A percentile compares a stretch with the other conserved stretches of the same genome.
Conservation (phyloP, 2,797 vertebrate genomes). For the Selene dorsalis region DNA sequence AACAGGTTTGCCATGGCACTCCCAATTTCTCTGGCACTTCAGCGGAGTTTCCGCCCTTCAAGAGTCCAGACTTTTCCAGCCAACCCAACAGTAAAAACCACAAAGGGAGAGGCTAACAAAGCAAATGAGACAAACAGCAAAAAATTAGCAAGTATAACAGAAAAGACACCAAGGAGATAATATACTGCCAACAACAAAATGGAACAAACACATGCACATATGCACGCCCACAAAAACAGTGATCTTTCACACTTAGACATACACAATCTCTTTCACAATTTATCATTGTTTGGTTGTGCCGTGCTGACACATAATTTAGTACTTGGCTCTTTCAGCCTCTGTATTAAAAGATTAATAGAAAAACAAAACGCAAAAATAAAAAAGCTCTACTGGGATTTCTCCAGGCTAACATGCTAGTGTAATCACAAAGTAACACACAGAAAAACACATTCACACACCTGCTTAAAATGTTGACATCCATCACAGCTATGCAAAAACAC, state of each 20-base stretch:
- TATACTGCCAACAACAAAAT: slow-evolving; percentile 32
- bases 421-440: slow-evolving; percentile 11
- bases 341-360: slow-evolving; percentile 65
- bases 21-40: slow-evolving; percentile 17
- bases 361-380: slow-evolving; percentile 60
- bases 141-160: slow-evolving; percentile 47
- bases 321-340: slow-evolving; percentile 46
- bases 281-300: slow-evolving; percentile 64
- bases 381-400: slow-evolving; percentile 25
- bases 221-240: slow-evolving; percentile 30
- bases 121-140: slow-evolving; percentile 48
- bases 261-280: slow-evolving; percentile 49
- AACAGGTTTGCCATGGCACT: slow-evolving; percentile 26
- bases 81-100: not conserved
- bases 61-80: slow-evolving; percentile 12
- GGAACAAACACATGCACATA: slow-evolving; percentile 36
- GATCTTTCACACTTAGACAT: slow-evolving; percentile 51
- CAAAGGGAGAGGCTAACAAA: slow-evolving; percentile 41
- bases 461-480: slow-evolving; percentile 51
- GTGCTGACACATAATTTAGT: slow-evolving; percentile 52
- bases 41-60: slow-evolving; percentile 28
- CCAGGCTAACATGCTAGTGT: slow-evolving; percentile 27
- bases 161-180: slow-evolving; percentile 46
- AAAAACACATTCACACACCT: slow-evolving; percentile 29
- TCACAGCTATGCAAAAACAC: slow-evolving; percentile 60